phyloP scores from a whole-genome alignment of 2,113 vertebrate species.

The Tachysurus fulvidraco region DNA sequence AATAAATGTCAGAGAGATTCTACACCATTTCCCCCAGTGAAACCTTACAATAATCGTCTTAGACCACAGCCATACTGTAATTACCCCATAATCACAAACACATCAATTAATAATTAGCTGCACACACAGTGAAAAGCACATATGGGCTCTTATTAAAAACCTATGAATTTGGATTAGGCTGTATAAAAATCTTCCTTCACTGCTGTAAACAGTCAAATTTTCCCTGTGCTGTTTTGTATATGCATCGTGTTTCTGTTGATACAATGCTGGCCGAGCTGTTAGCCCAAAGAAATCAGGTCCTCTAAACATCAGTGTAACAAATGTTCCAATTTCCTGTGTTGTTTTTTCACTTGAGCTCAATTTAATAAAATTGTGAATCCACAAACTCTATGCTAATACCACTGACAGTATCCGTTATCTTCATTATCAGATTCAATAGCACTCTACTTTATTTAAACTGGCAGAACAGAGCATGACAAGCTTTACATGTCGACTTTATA shows the following conservation, averaged over 20 bases:
- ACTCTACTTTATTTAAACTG: constrained; percentile 20
- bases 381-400: background rate
- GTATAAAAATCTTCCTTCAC: background rate
- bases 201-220: background rate
- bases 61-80: background rate
- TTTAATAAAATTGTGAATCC: background rate
- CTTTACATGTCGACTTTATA: constrained; percentile 12
- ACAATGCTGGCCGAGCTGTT: background rate
- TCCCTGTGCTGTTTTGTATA: background rate
- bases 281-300: background rate
- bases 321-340: background rate
- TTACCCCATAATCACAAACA: constrained; percentile 6
- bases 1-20: background rate
- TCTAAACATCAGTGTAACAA: background rate
- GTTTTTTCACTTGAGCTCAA: background rate
- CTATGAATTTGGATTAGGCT: constrained; percentile 20
- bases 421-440: constrained; percentile 12
- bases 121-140: constrained; percentile 12
- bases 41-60: background rate
- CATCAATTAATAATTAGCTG: background rate
- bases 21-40: background rate
- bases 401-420: background rate
- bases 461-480: constrained; percentile 7
- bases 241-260: background rate
- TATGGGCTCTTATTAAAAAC: background rate